Conservation (phyloP, 1,140 invertebrate species). For the Leptinotarsa defecta region DNA sequence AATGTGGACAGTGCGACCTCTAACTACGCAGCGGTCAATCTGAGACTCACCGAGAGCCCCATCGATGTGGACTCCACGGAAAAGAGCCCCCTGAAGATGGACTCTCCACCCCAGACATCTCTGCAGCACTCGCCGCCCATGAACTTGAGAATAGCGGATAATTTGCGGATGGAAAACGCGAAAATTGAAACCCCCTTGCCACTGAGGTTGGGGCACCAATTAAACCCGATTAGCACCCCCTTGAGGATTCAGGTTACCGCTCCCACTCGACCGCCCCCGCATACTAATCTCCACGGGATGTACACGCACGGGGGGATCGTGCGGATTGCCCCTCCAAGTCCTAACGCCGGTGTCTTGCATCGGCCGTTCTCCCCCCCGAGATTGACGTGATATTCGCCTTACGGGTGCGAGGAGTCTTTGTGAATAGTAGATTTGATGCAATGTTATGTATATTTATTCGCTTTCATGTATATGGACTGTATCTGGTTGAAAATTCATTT, state of each 20-base stretch:
- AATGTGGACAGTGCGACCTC: slow-evolving; percentile 50
- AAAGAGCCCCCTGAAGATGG: slow-evolving; percentile 49
- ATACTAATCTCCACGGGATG: slow-evolving; percentile 45
- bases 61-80: slow-evolving; percentile 50
- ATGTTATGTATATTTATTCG: slow-evolving; percentile 45
- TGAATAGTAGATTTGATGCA: slow-evolving; percentile 44
- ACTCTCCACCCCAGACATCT: slow-evolving; percentile 55
- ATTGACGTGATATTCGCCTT: slow-evolving; percentile 59
- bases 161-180: slow-evolving; percentile 24
- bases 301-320: slow-evolving; percentile 50
- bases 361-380: slow-evolving; percentile 61
- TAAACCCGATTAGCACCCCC: slow-evolving; percentile 54
- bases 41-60: slow-evolving; percentile 46
- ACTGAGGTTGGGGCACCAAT: slow-evolving; percentile 46
- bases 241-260: slow-evolving; percentile 59
- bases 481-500: background rate
- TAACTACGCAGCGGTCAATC: slow-evolving; percentile 43
- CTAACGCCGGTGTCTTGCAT: slow-evolving; percentile 56
- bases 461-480: slow-evolving; percentile 10
- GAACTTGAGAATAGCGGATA: slow-evolving; percentile 48
- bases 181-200: slow-evolving; percentile 51
- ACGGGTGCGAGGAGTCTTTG: slow-evolving; percentile 38
- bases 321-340: slow-evolving; percentile 50
- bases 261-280: slow-evolving; percentile 51
- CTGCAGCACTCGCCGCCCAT: slow-evolving; percentile 57